Percentiles rank a stretch among this genome's conserved stretches.
Evolutionary conservation across 2,113 vertebrate genomes (phyloP).

Genomic region (Mungos mungo): DNA sequence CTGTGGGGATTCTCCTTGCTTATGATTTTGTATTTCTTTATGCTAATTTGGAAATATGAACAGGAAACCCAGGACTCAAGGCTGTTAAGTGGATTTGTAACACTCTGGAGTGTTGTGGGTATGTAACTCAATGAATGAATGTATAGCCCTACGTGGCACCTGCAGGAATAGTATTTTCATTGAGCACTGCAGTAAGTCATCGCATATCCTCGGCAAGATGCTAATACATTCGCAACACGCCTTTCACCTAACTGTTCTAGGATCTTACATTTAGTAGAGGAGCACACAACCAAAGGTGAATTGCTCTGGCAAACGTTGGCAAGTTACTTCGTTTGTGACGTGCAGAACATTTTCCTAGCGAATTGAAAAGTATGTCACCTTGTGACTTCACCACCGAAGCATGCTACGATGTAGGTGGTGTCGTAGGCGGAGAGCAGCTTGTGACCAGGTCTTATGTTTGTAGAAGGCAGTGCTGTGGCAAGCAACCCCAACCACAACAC

Average conservation of each 20-base stretch:
- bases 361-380: conserved; percentile 36
- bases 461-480: not conserved
- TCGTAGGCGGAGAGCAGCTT: conserved; percentile 27
- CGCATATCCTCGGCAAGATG: not conserved
- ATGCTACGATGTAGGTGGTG: conserved; percentile 5
- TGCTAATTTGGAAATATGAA: conserved; percentile 58
- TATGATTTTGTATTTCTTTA: conserved; percentile 57
- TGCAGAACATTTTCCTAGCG: not conserved
- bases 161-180: not conserved
- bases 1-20: conserved; percentile 29
- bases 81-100: conserved; percentile 27
- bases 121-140: conserved; percentile 34
- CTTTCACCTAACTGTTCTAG: not conserved
- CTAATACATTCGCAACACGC: not conserved
- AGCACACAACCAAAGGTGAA: not conserved
- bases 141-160: not conserved
- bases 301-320: not conserved
- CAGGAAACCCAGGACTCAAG: conserved; percentile 19
- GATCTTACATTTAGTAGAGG: not conserved
- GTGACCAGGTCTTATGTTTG: conserved; percentile 6
- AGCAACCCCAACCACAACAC: not conserved
- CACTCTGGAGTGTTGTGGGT: conserved; percentile 3
- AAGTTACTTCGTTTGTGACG: not conserved
- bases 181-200: not conserved
- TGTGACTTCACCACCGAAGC: conserved; percentile 39